Evolutionary conservation across 2,888 invertebrate genomes (phyloP), one percentile per base, ranked within the genome.

Genomic region (Oscheius myriophilus): DNA sequence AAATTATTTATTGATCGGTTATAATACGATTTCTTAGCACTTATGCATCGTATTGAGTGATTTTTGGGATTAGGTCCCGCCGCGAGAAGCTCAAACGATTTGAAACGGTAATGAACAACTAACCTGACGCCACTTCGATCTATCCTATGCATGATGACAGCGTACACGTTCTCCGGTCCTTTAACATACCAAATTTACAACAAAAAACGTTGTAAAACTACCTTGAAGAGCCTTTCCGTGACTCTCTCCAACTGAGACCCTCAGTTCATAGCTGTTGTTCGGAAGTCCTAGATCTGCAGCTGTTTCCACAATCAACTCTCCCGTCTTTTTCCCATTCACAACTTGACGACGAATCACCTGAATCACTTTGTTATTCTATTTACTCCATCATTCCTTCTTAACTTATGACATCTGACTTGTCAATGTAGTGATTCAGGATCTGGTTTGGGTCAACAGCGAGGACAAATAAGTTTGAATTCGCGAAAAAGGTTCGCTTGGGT

Each of bases 161-260:
- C 75, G 71, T 84, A 85, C 33, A 85, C 82, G 66, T 80, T 82
- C 67, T 85, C 85, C 26, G 83, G 82, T 11, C 83, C 83, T 65
- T 80, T 11, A 46, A 46, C 46, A 16, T 7, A 46, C 11, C 6
- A 4, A 12, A 18, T 46, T 46, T 46, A 46, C 6, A 33, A 33
- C 9, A 9, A 33, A 33, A 6, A 33, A 9, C 9, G 3, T 33
- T 9, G 9, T 21, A 7, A 12, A 43, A 43, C 12, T 46, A 18
- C 21, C 46, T 33, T 61, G 61, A 9, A 61, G 49, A 26, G 61
- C 26, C 46, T 61, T 61, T 1, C 61, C 61, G 46, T 58, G 45
- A 39, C 25, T 49, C 71, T 69, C 49, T 71, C 79, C 79, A 45
- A 76, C 75, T 54, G 69, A 69, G 6, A 84, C 71, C 55, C 73